Evolutionary conservation across 2,888 invertebrate genomes (phyloP).

Genomic region (Cantharis rustica): DNA sequence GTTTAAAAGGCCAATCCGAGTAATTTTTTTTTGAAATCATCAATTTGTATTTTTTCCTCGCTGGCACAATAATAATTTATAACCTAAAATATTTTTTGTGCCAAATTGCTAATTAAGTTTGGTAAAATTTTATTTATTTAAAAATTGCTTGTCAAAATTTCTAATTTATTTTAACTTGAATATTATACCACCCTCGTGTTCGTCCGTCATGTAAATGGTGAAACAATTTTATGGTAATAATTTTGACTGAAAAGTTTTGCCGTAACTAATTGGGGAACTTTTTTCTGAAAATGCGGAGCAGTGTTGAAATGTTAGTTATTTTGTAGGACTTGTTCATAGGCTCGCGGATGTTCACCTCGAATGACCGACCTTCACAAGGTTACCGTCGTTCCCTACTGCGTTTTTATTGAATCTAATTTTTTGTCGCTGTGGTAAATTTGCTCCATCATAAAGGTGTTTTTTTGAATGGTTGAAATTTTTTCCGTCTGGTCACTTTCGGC

Average conservation of each 20-base stretch:
- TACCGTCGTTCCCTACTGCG: conserved; percentile 36
- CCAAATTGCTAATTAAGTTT: neutral
- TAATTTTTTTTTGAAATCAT: neutral
- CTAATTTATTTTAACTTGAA: neutral
- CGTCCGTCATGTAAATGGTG: neutral
- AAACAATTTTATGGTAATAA: neutral
- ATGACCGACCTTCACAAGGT: conserved; percentile 54
- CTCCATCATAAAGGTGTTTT: neutral
- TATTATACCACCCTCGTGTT: neutral
- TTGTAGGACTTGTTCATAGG: conserved; percentile 32
- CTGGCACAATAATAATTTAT: neutral
- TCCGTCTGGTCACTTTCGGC: neutral
- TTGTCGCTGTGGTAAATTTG: conserved; percentile 18
- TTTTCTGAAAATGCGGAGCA: conserved; percentile 5
- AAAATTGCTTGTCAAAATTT: neutral
- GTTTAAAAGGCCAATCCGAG: neutral
- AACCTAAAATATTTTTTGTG: neutral
- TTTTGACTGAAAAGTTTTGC: neutral
- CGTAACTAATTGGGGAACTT: neutral
- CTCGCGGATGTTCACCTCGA: conserved; percentile 49
- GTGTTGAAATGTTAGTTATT: conserved; percentile 19
- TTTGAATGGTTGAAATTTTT: neutral
- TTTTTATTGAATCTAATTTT: conserved; percentile 19
- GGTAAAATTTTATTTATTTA: neutral
- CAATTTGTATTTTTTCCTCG: neutral